Evolutionary conservation across 2,797 vertebrate genomes (phyloP), one percentile per base, ranked within the genome.

Genomic region (Alectoris magna): DNA sequence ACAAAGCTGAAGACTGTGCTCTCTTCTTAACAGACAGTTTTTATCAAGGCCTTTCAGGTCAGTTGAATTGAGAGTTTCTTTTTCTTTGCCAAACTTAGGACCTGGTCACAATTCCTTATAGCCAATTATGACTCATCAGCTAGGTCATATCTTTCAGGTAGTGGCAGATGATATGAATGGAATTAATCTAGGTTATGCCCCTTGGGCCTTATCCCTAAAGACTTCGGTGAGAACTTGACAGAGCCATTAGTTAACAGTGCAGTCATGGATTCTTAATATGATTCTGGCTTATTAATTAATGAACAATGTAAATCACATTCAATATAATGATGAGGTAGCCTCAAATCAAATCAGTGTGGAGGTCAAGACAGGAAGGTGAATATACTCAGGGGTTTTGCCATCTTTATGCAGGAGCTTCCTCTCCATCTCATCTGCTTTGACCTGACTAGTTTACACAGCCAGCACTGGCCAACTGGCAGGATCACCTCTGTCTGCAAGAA

Each of bases 271-370:
- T 88, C 79, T 79, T 90, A 84, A 92, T 91, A 64, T 60, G 22
- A 81, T 94, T 95, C 89, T 67, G 60, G 22, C 22, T 92, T 93
- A 88, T 88, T 94, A 94, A 96, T 92, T 93, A 93, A 92, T 93
- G 84, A 94, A 55, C 59, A 24, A 24, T 76, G 82, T 90, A 94
- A 94, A 95, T 95, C 70, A 91, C 3, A 0, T 88, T 70, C 84
- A 92, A 36, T 63, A 46, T 11, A 75, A 31, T 76, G 70, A 88
- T 58, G 79, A 91, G 51, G 72, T 60, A 87, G 64, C 27, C 59
- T 93, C 76, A 84, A 78, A 68, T 80, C 66, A 72, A 93, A 38
- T 79, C 67, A 86, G 36, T 24, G 58, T 29, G 27, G 73, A 84
- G 79, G 73, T 81, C 82, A 76, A 78, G 18, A 59, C 88, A 94